These are phyloP conservation scores for Synodontis membranacea DNA, from an alignment of 2,113 vertebrate genomes.

Conservation along the genomic window DNA sequence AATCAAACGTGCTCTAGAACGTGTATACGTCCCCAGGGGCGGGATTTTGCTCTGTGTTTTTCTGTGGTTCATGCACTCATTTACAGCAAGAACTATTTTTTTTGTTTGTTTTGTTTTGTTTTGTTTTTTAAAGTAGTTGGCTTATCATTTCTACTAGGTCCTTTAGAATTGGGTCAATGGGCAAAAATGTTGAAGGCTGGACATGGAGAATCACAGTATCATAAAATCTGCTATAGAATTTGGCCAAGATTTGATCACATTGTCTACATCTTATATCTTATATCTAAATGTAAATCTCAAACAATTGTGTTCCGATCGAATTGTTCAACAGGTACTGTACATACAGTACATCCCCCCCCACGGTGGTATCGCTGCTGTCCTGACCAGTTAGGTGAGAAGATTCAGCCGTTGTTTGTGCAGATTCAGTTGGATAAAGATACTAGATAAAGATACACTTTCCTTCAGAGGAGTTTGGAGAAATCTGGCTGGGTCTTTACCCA, in stretches of 20 bases:
- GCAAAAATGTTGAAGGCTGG: background rate
- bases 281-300: background rate
- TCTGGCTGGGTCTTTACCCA: slow-evolving; percentile 97
- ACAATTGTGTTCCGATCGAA: background rate
- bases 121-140: too few species aligned
- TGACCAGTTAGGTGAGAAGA: slow-evolving; percentile 82
- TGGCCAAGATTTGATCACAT: background rate
- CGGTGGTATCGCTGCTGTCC: slow-evolving; percentile 92
- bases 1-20: background rate
- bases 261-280: background rate
- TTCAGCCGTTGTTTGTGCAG: slow-evolving; percentile 85
- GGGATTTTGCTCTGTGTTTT: background rate
- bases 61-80: too few species aligned
- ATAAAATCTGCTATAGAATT: background rate
- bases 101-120: too few species aligned
- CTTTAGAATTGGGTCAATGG: background rate
- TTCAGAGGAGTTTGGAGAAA: slow-evolving; percentile 90
- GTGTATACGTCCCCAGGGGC: background rate
- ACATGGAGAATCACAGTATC: background rate
- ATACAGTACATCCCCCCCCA: too few species aligned
- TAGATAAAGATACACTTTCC: too few species aligned
- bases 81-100: too few species aligned
- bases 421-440: slow-evolving; percentile 89
- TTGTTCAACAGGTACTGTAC: background rate
- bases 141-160: background rate